These are phyloP conservation scores for Agrochola circellaris DNA, from an alignment of 2,888 invertebrate genomes.

Conservation along the genomic window DNA sequence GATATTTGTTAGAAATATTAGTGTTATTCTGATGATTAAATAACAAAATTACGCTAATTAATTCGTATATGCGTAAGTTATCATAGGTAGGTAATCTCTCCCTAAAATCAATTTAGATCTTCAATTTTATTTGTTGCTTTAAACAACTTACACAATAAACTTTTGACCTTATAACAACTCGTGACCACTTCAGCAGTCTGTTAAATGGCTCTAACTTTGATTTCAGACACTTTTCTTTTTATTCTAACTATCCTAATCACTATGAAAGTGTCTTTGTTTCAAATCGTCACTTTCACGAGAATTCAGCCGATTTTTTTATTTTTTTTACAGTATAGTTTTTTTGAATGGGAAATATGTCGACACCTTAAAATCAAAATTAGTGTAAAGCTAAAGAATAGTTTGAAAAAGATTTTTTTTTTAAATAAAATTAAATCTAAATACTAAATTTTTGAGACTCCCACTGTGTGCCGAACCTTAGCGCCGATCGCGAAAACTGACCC, in stretches of 20 bases:
- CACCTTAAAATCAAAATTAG: background rate
- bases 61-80: background rate
- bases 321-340: background rate
- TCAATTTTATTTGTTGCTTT: background rate
- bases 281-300: background rate
- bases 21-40: too few species aligned
- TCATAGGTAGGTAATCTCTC: background rate
- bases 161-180: conserved; percentile 28
- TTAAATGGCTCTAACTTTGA: background rate
- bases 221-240: conserved; percentile 9
- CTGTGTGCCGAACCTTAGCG: conserved; percentile 29
- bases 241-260: background rate
- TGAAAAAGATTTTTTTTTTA: too few species aligned
- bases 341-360: too few species aligned
- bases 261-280: conserved; percentile 3
- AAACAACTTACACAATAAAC: background rate
- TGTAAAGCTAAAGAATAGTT: background rate
- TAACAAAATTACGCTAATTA: background rate
- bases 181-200: conserved; percentile 29
- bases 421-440: too few species aligned
- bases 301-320: background rate
- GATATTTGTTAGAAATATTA: background rate
- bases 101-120: background rate
- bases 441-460: background rate
- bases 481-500: conserved; percentile 65